Percentiles rank a stretch among this genome's conserved stretches.
These are phyloP conservation scores for Stenodema calcarata DNA, from an alignment of 2,888 invertebrate species.

Conservation along the genomic window DNA sequence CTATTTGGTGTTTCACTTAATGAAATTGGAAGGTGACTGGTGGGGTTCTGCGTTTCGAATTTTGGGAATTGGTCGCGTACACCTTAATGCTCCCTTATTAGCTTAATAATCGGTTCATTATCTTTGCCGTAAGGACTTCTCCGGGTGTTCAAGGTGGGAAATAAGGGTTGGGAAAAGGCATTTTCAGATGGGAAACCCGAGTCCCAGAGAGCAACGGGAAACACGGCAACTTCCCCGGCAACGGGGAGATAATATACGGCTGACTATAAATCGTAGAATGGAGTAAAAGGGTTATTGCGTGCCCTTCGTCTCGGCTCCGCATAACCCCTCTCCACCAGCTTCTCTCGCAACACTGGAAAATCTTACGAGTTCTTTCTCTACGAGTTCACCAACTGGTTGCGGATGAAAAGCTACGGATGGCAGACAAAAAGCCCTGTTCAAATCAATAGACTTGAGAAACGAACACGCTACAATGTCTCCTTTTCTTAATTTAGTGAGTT, in stretches of 20 bases:
- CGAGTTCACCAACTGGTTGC: not conserved
- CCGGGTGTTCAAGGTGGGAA: not conserved
- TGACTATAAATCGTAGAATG: slow-evolving; percentile 34
- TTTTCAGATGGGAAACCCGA: not conserved
- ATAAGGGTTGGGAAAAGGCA: not conserved
- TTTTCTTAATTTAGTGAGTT: not conserved
- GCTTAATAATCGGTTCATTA: not conserved
- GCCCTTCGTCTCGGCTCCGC: slow-evolving; percentile 13
- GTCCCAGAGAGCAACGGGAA: not conserved
- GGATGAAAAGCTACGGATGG: not conserved
- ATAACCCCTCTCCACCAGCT: not conserved
- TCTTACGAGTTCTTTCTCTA: not conserved
- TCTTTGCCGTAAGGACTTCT: not conserved
- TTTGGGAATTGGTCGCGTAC: too few species aligned
- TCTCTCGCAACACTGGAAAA: not conserved
- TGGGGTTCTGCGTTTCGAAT: too few species aligned
- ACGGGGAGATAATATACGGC: slow-evolving; percentile 13
- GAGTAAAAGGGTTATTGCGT: slow-evolving; percentile 36
- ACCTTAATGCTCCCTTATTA: too few species aligned
- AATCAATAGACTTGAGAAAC: not conserved
- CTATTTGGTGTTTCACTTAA: too few species aligned
- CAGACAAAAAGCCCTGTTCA: not conserved
- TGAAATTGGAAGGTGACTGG: too few species aligned
- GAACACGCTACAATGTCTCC: not conserved
- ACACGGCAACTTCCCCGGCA: not conserved